Evolutionary conservation across 2,797 vertebrate species (phyloP).

Genomic region (Argyrosomus regius): DNA sequence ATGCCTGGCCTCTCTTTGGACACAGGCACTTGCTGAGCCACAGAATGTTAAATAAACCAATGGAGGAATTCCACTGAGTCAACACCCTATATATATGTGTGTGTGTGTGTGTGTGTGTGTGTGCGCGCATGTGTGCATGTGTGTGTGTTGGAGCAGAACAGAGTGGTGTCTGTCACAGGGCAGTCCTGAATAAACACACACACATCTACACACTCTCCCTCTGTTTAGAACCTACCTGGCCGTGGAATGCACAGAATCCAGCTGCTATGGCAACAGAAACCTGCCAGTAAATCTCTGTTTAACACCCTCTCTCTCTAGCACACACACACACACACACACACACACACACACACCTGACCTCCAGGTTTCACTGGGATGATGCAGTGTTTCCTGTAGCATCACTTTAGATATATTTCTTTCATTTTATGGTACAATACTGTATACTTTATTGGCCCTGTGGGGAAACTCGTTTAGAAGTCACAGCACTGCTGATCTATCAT

Average conservation of each 20-base stretch:
- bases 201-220: slow-evolving; percentile 21
- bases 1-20: slow-evolving; percentile 55
- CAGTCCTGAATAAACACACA: slow-evolving; percentile 48
- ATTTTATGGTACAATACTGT: not conserved
- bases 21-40: slow-evolving; percentile 63
- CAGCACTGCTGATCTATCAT: slow-evolving; percentile 10
- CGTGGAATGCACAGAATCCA: slow-evolving; percentile 68
- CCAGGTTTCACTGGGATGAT: slow-evolving; percentile 34
- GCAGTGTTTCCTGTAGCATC: slow-evolving; percentile 16
- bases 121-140: slow-evolving; percentile 26
- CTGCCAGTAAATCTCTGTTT: slow-evolving; percentile 55
- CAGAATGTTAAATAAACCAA: slow-evolving; percentile 74
- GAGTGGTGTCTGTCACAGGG: slow-evolving; percentile 63
- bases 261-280: slow-evolving; percentile 73
- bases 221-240: slow-evolving; percentile 61
- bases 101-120: slow-evolving; percentile 42
- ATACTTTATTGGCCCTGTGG: slow-evolving; percentile 6
- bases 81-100: slow-evolving; percentile 46
- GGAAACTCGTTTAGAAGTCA: not conserved
- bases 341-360: slow-evolving; percentile 32
- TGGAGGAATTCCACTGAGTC: slow-evolving; percentile 71
- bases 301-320: slow-evolving; percentile 9
- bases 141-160: slow-evolving; percentile 41
- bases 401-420: slow-evolving; percentile 19
- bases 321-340: not conserved